A percentile compares a stretch with the other conserved stretches of the same genome.
Evolutionary conservation across 2,797 vertebrate genomes (phyloP).

Genomic region (Nyctibius grandis): DNA sequence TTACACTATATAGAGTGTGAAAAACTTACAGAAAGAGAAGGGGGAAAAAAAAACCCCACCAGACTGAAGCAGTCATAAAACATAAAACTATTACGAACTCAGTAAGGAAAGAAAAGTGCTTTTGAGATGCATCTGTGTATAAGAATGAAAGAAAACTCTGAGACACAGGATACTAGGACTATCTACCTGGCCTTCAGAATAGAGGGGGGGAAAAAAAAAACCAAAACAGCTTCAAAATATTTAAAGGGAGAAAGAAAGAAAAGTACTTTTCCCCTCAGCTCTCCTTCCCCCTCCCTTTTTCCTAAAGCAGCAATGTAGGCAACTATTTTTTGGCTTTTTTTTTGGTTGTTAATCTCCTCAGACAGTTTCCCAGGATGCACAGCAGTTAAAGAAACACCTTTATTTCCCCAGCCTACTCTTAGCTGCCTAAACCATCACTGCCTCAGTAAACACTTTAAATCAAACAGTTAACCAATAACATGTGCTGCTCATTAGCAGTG

Average conservation of each 20-base stretch:
- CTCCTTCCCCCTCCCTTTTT: not conserved
- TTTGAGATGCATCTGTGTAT: not conserved
- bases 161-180: not conserved
- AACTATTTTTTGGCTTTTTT: not conserved
- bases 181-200: not conserved
- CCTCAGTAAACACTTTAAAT: not conserved
- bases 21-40: not conserved
- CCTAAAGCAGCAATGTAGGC: not conserved
- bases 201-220: not conserved
- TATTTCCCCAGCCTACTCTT: not conserved
- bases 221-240: not conserved
- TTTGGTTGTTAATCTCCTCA: not conserved
- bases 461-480: constrained; percentile 23
- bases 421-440: not conserved
- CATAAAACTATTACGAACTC: not conserved
- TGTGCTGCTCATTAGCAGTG: constrained; percentile 52
- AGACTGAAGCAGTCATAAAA: not conserved
- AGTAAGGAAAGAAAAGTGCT: not conserved
- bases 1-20: not conserved
- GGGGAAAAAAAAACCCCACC: accelerated
- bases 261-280: not conserved
- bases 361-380: not conserved
- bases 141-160: not conserved
- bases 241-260: not conserved
- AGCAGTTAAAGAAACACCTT: not conserved